Evolutionary conservation across 92 coral and sea anemone species (phyloP).

Genomic region (Heteractis magnifica): DNA sequence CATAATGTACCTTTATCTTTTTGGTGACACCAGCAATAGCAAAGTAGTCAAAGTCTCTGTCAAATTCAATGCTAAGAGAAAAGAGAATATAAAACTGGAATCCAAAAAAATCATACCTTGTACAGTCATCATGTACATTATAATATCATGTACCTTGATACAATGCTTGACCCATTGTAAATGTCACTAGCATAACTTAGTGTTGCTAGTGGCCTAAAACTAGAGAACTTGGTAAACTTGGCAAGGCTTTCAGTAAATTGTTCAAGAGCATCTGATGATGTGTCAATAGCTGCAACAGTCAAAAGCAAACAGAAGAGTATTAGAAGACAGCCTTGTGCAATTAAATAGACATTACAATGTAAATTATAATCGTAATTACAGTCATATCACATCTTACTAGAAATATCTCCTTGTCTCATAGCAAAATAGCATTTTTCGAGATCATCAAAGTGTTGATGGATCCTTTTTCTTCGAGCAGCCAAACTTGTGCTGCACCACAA

Average conservation of each 20-base stretch:
- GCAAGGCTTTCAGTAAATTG: slow-evolving; percentile 95
- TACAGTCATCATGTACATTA: too few relatives aligned
- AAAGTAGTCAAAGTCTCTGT: slow-evolving; percentile 94
- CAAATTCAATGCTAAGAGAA: slow-evolving; percentile 83
- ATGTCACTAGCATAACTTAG: slow-evolving; percentile 96
- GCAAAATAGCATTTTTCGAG: slow-evolving; percentile 96
- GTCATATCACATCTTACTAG: slow-evolving; percentile 36
- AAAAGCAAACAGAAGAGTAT: neutral
- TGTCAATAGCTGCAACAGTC: slow-evolving; percentile 1
- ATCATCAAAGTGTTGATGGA: slow-evolving; percentile 98
- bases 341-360: neutral
- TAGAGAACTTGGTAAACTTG: slow-evolving; percentile 94
- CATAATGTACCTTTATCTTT: slow-evolving; percentile 81
- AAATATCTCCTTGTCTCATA: slow-evolving; percentile 93
- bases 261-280: slow-evolving; percentile 71
- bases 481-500: slow-evolving; percentile 86
- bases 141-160: slow-evolving; percentile 66
- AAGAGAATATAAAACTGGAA: neutral
- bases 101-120: neutral
- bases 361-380: neutral
- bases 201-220: slow-evolving; percentile 93
- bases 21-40: slow-evolving; percentile 99
- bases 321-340: neutral
- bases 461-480: slow-evolving; percentile 91
- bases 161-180: slow-evolving; percentile 93